These are phyloP conservation scores for Sarcophaga variegata DNA, from an alignment of 2,888 invertebrate species.

Conservation along the genomic window DNA sequence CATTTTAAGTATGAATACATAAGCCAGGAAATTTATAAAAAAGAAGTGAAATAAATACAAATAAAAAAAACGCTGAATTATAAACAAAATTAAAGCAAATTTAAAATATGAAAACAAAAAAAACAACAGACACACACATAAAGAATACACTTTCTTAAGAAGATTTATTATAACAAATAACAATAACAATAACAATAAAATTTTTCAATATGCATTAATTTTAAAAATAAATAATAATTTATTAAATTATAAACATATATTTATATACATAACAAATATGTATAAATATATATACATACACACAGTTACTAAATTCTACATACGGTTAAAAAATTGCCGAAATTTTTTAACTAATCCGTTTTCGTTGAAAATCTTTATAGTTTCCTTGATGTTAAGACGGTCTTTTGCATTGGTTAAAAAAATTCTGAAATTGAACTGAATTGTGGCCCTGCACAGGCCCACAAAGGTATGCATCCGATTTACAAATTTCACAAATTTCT, in stretches of 20 bases:
- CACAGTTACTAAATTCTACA: too few species aligned
- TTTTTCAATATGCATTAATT: constrained; percentile 31
- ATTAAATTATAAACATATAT: constrained; percentile 35
- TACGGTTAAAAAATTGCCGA: too few species aligned
- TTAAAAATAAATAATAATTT: constrained; percentile 37
- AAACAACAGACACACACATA: neutral
- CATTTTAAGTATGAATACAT: constrained; percentile 43
- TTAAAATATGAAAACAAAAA: constrained; percentile 1
- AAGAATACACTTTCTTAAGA: neutral
- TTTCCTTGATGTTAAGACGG: too few species aligned
- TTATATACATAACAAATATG: neutral
- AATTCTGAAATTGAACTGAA: too few species aligned
- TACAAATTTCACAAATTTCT: too few species aligned
- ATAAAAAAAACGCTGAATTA: constrained; percentile 52
- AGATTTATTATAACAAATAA: constrained; percentile 13
- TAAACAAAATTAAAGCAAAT: constrained; percentile 16
- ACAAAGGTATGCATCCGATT: too few species aligned
- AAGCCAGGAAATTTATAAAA: constrained; percentile 59
- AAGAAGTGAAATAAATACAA: constrained; percentile 23
- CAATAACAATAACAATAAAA: constrained; percentile 43
- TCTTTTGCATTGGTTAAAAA: too few species aligned
- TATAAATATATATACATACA: constrained; percentile 15
- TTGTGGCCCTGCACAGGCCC: too few species aligned
- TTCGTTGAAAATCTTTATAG: too few species aligned
- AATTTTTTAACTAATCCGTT: too few species aligned